phyloP scores from a whole-genome alignment of 2,888 invertebrate genomes.

The Eilema sororculum region DNA sequence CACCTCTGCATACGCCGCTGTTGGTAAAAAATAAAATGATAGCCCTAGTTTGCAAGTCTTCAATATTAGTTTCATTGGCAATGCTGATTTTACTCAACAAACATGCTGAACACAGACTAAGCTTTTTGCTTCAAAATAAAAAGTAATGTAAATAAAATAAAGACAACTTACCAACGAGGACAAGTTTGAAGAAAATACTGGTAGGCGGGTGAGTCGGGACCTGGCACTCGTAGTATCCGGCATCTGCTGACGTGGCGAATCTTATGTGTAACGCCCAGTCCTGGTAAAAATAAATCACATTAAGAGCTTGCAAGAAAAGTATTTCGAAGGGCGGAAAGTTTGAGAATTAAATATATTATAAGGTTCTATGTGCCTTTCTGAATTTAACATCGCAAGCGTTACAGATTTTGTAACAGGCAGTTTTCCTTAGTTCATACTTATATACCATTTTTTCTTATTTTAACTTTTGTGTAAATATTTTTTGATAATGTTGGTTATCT shows the following conservation, averaged over 20 bases:
- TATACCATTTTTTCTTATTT: neutral
- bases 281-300: conserved; percentile 67
- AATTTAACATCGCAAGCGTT: neutral
- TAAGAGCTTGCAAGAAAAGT: conserved; percentile 33
- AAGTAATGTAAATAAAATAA: conserved; percentile 7
- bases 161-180: conserved; percentile 87
- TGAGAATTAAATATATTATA: conserved; percentile 8
- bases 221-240: conserved; percentile 90
- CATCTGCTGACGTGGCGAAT: conserved; percentile 88
- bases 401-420: neutral
- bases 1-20: conserved; percentile 91
- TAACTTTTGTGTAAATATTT: neutral
- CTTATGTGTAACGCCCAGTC: conserved; percentile 90
- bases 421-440: neutral
- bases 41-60: neutral
- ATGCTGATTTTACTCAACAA: neutral
- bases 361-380: conserved; percentile 2
- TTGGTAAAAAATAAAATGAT: conserved; percentile 18
- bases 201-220: conserved; percentile 89
- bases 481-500: neutral
- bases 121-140: neutral
- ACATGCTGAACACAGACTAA: neutral
- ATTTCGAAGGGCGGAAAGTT: conserved; percentile 16
- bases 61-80: neutral
- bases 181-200: conserved; percentile 89